Evolutionary conservation across 2,113 vertebrate species (phyloP).

Genomic region (Solea solea): DNA sequence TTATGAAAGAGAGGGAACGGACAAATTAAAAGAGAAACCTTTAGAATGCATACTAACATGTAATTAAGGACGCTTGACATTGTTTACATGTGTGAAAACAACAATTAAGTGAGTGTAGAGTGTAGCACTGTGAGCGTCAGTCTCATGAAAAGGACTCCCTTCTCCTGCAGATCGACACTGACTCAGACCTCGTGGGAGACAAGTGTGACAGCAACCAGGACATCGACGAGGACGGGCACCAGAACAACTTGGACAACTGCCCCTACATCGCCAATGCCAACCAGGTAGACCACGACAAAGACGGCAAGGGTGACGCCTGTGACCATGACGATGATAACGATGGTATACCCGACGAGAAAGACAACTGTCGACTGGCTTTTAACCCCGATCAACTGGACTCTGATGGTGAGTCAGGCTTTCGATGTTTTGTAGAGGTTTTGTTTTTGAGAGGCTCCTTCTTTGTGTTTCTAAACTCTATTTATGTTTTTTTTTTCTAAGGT

Average conservation of each 20-base stretch:
- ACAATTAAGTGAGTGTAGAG: conserved; percentile 10
- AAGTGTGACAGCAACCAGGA: conserved; percentile 97
- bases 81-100: conserved; percentile 61
- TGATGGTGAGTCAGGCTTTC: conserved; percentile 85
- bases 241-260: conserved; percentile 99
- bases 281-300: conserved; percentile 97
- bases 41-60: conserved; percentile 31
- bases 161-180: conserved; percentile 88
- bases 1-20: conserved; percentile 56
- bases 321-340: conserved; percentile 99
- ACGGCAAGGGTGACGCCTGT: conserved; percentile 97
- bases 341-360: conserved; percentile 95
- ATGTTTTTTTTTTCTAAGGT: conserved; percentile 73
- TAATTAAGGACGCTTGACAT: conserved; percentile 36
- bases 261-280: conserved; percentile 98
- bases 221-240: conserved; percentile 98
- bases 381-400: conserved; percentile 96
- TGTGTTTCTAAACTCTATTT: not conserved
- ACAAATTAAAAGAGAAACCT: conserved; percentile 23
- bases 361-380: conserved; percentile 92
- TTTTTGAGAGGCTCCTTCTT: not conserved
- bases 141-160: conserved; percentile 47
- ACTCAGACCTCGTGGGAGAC: conserved; percentile 96
- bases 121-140: conserved; percentile 8
- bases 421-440: not conserved